Percentiles rank a stretch among this genome's conserved stretches.
phyloP scores from a whole-genome alignment of 1,140 invertebrate genomes.

The Elymnias hypermnestra region DNA sequence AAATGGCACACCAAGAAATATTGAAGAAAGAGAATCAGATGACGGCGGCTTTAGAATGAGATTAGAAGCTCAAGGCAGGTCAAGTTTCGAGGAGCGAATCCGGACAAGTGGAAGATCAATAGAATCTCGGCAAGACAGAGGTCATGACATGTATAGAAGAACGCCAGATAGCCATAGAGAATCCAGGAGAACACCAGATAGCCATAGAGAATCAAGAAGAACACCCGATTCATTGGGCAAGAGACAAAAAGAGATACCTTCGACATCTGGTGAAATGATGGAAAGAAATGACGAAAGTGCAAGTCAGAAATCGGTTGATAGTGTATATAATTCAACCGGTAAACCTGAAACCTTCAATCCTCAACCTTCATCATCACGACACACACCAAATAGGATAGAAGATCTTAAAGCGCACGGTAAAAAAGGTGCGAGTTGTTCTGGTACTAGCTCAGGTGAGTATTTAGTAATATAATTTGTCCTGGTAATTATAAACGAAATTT shows the following conservation, averaged over 20 bases:
- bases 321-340: slow-evolving; percentile 59
- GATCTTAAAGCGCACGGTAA: slow-evolving; percentile 62
- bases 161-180: slow-evolving; percentile 55
- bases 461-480: neutral
- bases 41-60: slow-evolving; percentile 76
- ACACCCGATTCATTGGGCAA: slow-evolving; percentile 56
- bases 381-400: slow-evolving; percentile 67
- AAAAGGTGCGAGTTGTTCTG: slow-evolving; percentile 58
- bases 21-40: slow-evolving; percentile 76
- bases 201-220: slow-evolving; percentile 43
- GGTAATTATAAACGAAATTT: no score
- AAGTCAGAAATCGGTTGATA: slow-evolving; percentile 66
- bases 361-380: slow-evolving; percentile 60
- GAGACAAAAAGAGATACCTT: slow-evolving; percentile 48
- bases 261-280: slow-evolving; percentile 30
- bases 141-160: slow-evolving; percentile 57
- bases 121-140: slow-evolving; percentile 48
- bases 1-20: slow-evolving; percentile 33
- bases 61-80: slow-evolving; percentile 58
- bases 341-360: slow-evolving; percentile 57
- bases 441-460: slow-evolving; percentile 58
- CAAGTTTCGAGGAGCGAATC: slow-evolving; percentile 64
- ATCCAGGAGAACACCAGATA: slow-evolving; percentile 49
- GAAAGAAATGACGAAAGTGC: slow-evolving; percentile 62
- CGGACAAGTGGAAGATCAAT: slow-evolving; percentile 59